Percentiles rank a stretch among this genome's conserved stretches.
Conservation (phyloP, 2,888 invertebrate species). For the Erebia aethiops region DNA sequence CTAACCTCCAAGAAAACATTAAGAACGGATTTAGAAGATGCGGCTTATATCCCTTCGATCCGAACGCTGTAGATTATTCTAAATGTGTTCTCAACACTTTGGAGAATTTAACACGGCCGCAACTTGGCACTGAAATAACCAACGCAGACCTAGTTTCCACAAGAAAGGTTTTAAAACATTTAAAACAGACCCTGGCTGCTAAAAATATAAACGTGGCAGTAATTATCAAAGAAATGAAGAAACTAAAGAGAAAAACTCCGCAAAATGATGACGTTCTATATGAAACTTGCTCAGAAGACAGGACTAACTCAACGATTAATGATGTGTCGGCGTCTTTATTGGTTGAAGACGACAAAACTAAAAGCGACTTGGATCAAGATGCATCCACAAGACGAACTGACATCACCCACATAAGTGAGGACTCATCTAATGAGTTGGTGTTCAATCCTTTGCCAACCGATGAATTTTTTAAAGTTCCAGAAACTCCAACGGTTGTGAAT, state of each 20-base stretch:
- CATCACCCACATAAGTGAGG: conserved; percentile 1
- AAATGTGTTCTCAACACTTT: background rate
- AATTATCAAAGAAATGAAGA: background rate
- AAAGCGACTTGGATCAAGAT: background rate
- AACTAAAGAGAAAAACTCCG: background rate
- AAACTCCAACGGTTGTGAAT: no score
- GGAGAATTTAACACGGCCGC: background rate
- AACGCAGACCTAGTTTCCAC: background rate
- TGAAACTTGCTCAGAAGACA: background rate
- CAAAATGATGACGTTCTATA: background rate
- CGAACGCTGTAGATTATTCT: background rate
- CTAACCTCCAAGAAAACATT: background rate
- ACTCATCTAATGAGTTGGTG: background rate
- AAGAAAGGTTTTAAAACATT: background rate
- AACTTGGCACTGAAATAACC: background rate
- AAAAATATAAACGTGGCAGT: background rate
- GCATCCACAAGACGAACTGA: background rate
- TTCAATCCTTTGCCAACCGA: background rate
- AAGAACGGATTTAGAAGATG: conserved; percentile 1
- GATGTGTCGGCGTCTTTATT: background rate
- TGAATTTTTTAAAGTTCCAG: no score
- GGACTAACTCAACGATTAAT: background rate
- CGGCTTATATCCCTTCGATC: background rate
- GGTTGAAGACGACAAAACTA: background rate
- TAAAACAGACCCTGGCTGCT: background rate